phyloP scores from a whole-genome alignment of 2,113 vertebrate genomes.

The Scomber scombrus region DNA sequence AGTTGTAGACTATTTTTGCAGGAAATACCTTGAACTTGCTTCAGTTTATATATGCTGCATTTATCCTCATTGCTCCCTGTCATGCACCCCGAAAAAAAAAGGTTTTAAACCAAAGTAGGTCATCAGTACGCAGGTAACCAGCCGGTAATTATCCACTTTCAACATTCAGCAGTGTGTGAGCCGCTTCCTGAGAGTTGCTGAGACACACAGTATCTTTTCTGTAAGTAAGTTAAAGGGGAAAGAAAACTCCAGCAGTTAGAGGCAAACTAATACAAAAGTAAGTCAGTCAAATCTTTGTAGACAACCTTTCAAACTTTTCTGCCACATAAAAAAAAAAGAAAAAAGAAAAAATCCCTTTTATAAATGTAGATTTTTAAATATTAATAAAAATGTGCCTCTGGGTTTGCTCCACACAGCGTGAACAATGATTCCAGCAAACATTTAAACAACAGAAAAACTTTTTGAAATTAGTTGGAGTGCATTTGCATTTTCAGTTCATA shows the following conservation, averaged over 20 bases:
- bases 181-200: too few species aligned
- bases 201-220: too few species aligned
- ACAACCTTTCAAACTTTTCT: slow-evolving; percentile 12
- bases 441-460: slow-evolving; percentile 60
- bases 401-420: slow-evolving; percentile 44
- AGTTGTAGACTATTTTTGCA: neutral
- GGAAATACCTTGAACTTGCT: neutral
- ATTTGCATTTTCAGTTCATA: slow-evolving; percentile 73
- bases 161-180: neutral
- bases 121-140: neutral
- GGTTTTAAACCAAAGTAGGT: slow-evolving; percentile 6
- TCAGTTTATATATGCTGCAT: neutral
- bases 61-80: neutral
- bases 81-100: neutral
- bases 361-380: slow-evolving; percentile 32
- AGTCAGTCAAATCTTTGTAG: neutral
- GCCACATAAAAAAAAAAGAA: slow-evolving; percentile 30
- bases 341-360: neutral
- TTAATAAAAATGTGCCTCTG: slow-evolving; percentile 62
- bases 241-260: neutral
- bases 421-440: slow-evolving; percentile 61
- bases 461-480: slow-evolving; percentile 37
- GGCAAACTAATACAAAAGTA: slow-evolving; percentile 2
- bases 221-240: neutral
- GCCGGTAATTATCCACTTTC: neutral